phyloP scores from a whole-genome alignment of 2,797 vertebrate genomes.

The Buphagus erythrorhynchus region DNA sequence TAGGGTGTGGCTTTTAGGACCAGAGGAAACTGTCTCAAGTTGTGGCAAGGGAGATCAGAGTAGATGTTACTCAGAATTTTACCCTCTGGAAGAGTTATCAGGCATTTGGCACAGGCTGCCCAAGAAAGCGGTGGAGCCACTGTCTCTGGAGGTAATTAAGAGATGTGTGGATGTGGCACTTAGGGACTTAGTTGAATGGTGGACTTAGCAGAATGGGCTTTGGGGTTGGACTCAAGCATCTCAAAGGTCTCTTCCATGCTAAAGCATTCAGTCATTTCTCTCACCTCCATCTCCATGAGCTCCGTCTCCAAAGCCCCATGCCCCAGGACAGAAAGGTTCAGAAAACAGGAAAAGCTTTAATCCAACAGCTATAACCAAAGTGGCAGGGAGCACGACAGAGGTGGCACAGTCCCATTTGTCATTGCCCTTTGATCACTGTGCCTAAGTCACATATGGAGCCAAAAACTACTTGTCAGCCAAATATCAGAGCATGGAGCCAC shows the following conservation, averaged over 20 bases:
- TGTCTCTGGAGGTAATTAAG: not conserved
- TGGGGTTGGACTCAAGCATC: not conserved
- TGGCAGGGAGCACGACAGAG: not conserved
- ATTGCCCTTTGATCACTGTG: not conserved
- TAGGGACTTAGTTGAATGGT: not conserved
- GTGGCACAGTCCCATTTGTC: not conserved
- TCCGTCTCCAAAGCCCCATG: not conserved
- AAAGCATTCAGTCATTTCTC: not conserved
- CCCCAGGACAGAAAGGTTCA: not conserved
- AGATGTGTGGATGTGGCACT: accelerated
- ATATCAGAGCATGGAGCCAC: not conserved
- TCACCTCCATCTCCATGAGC: not conserved
- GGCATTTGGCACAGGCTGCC: not conserved
- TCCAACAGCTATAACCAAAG: not conserved
- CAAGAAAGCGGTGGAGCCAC: not conserved
- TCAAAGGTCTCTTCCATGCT: not conserved
- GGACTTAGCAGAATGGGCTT: not conserved
- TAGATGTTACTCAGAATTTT: not conserved
- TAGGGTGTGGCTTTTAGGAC: not conserved
- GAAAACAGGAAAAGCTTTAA: not conserved
- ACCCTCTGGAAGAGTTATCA: not conserved
- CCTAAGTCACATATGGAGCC: not conserved
- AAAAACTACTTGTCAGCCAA: not conserved
- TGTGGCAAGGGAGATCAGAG: not conserved
- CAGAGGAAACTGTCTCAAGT: not conserved